phyloP scores from a whole-genome alignment of 1,140 invertebrate species.

The Harpegnathos saltator region DNA sequence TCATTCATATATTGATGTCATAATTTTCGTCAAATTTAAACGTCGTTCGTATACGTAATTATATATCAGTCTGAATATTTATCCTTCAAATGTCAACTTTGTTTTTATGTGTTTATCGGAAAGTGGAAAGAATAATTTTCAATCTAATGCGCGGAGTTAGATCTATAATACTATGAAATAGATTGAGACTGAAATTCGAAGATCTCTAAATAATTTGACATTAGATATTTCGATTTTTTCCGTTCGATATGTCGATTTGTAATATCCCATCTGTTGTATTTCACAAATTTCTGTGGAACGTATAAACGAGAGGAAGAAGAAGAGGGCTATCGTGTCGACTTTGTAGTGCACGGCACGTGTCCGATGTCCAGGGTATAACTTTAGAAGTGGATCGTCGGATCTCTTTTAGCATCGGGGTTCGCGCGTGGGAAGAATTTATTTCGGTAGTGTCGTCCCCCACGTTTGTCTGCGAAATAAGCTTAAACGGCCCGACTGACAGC shows the following conservation, averaged over 20 bases:
- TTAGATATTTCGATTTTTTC: neutral
- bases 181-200: neutral
- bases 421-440: conserved; percentile 77
- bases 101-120: conserved; percentile 9
- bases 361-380: conserved; percentile 70
- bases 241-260: neutral
- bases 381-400: conserved; percentile 75
- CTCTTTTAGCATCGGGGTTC: conserved; percentile 73
- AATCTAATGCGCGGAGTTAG: neutral
- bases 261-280: conserved; percentile 46
- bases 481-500: conserved; percentile 68
- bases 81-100: conserved; percentile 17
- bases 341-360: conserved; percentile 68
- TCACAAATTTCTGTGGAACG: conserved; percentile 61
- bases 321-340: neutral
- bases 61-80: neutral
- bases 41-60: neutral
- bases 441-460: conserved; percentile 65
- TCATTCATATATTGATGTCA: too few species aligned
- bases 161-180: too few species aligned
- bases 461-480: conserved; percentile 72
- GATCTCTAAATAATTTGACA: neutral
- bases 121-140: conserved; percentile 7
- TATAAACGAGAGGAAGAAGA: conserved; percentile 36
- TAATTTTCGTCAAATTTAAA: neutral